These are phyloP conservation scores for Girardinichthys multiradiatus DNA, from an alignment of 2,113 vertebrate species.

Conservation along the genomic window DNA sequence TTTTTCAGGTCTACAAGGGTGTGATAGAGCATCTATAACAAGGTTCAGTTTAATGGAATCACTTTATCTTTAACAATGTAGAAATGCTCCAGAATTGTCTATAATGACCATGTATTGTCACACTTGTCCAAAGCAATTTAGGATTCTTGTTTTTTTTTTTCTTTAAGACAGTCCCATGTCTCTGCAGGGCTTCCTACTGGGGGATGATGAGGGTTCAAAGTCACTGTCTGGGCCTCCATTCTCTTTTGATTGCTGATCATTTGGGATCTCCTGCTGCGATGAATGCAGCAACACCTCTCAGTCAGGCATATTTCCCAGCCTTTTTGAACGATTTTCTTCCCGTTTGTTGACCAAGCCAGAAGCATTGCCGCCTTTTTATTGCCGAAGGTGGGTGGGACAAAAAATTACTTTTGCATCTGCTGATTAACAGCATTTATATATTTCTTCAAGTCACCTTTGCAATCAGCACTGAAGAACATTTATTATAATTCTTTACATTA, in stretches of 20 bases:
- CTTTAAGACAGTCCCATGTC: constrained; percentile 15
- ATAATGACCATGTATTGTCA: constrained; percentile 4
- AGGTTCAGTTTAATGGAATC: constrained; percentile 24
- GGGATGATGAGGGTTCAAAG: constrained; percentile 31
- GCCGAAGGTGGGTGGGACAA: constrained; percentile 5
- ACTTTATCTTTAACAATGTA: constrained; percentile 19
- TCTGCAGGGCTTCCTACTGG: constrained; percentile 34
- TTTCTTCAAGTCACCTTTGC: constrained; percentile 61
- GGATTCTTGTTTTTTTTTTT: constrained; percentile 8
- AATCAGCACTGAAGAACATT: constrained; percentile 45
- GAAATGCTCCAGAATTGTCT: constrained; percentile 21
- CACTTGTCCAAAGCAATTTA: constrained; percentile 30
- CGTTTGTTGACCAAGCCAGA: neutral
- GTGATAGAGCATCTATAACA: constrained; percentile 15
- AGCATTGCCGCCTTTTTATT: constrained; percentile 13
- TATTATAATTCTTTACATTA: constrained; percentile 32
- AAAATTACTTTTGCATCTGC: constrained; percentile 16
- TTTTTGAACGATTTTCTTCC: constrained; percentile 20
- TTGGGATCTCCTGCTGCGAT: constrained; percentile 55
- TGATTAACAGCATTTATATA: constrained; percentile 45
- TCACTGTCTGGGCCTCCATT: constrained; percentile 23
- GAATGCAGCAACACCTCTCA: constrained; percentile 30
- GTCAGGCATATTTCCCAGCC: constrained; percentile 31
- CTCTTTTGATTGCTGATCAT: constrained; percentile 61
- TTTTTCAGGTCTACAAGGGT: constrained; percentile 1